A percentile compares a stretch with the other conserved stretches of the same genome.
phyloP scores from a whole-genome alignment of 2,113 vertebrate species.

The Coturnix japonica region DNA sequence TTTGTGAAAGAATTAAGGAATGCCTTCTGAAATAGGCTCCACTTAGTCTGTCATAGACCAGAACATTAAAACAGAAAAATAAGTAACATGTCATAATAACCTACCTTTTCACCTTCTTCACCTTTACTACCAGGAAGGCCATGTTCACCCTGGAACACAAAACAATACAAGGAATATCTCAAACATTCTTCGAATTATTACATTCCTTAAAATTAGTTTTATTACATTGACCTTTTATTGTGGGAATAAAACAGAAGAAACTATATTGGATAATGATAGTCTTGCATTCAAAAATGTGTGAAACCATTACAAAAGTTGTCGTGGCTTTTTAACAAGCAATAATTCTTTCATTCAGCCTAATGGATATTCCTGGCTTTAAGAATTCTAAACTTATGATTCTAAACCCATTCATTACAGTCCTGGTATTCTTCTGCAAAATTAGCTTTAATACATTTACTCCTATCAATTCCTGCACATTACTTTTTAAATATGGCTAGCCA shows the following conservation, averaged over 20 bases:
- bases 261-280: not conserved
- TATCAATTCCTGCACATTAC: not conserved
- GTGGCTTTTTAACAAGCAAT: not conserved
- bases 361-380: not conserved
- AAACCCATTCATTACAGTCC: not conserved
- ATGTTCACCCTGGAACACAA: conserved; percentile 74
- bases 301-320: not conserved
- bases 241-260: not conserved
- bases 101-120: conserved; percentile 79
- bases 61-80: not conserved
- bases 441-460: not conserved
- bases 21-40: not conserved
- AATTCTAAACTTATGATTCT: not conserved
- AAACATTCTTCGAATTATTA: not conserved
- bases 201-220: not conserved
- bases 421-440: not conserved
- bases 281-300: not conserved
- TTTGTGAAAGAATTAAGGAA: not conserved
- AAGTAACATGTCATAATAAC: not conserved
- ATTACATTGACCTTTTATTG: not conserved
- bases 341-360: not conserved
- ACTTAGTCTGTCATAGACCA: not conserved
- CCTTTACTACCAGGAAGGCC: conserved; percentile 76
- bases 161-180: not conserved
- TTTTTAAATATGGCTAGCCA: not conserved